Percentiles rank a stretch among this genome's conserved stretches.
Evolutionary conservation across 2,888 invertebrate genomes (phyloP).

Genomic region (Argyresthia albistria): DNA sequence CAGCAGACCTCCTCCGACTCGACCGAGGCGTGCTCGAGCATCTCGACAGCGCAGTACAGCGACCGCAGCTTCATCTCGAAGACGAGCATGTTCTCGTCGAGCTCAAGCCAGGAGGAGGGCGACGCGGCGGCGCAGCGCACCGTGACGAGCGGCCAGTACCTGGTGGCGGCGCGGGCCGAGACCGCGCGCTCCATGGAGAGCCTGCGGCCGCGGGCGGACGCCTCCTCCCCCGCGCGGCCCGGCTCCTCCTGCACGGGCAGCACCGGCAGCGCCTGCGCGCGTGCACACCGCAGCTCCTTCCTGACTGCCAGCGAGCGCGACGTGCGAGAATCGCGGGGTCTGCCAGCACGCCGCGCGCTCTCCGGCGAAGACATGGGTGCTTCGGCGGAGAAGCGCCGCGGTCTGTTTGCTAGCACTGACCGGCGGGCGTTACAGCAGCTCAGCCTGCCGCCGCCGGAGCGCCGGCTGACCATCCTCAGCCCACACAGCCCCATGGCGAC

Average conservation of each 20-base stretch:
- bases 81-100: conserved; percentile 69
- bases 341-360: conserved; percentile 74
- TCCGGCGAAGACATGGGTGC: conserved; percentile 75
- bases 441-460: conserved; percentile 78
- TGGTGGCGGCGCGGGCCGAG: conserved; percentile 70
- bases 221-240: conserved; percentile 64
- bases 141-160: conserved; percentile 63
- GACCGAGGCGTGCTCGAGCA: conserved; percentile 56
- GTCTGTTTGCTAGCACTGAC: conserved; percentile 78
- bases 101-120: conserved; percentile 80
- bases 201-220: conserved; percentile 71
- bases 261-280: conserved; percentile 49
- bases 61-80: conserved; percentile 68
- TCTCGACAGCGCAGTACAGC: conserved; percentile 57
- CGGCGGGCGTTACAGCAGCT: conserved; percentile 77
- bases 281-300: conserved; percentile 74
- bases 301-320: conserved; percentile 78
- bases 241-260: conserved; percentile 52
- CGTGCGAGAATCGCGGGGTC: conserved; percentile 75
- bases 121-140: conserved; percentile 70
- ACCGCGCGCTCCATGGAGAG: conserved; percentile 81
- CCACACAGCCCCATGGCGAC: conserved; percentile 83
- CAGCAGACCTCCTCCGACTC: conserved; percentile 72
- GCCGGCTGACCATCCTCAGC: conserved; percentile 83
- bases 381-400: conserved; percentile 77